Evolutionary conservation across 2,888 invertebrate genomes (phyloP), one percentile per base, ranked within the genome.

Genomic region (Bugula neritina): DNA sequence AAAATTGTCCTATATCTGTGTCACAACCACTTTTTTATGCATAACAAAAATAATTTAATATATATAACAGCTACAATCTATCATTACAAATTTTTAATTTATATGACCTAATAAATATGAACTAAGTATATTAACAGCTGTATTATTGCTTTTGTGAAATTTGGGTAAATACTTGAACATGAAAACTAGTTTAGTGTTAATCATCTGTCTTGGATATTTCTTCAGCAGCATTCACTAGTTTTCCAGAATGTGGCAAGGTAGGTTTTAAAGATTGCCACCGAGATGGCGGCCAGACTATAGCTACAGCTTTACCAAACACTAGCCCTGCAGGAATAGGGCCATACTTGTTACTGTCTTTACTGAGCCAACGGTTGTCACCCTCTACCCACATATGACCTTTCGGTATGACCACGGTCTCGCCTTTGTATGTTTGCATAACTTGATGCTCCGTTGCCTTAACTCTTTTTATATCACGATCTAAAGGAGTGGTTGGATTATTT

Each of bases 301-400:
- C 54, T n/a, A 54, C 29, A 43, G 54, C 70, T 54, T 70, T 70
- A 21, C 70, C 70, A 70, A 54, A 54, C n/a, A 70, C 70, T 3
- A 70, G 70, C 3, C 23, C 70, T 25, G 54, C 43, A 3, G 43
- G 70, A 10, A 70, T 29, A 23, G 70, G 70, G 31, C 70, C 70
- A 54, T 54, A 70, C 10, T 35, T 43, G 29, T 70, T 70, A 52
- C 70, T 70, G 70, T 70, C 70, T 23, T 54, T 43, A 70, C 70
- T 70, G 5, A 2, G 3, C 13, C 3, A 2, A 52, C 31, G 52
- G 52, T 70, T 70, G 31, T 70, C 70, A 10, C 70, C 70, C 23
- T 70, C 70, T 5, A 70, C 52, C 70, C 70, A 70, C 5, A 70
- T 43, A 29, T 70, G 31, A 29, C 70, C 70, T 25, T 43, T 25